phyloP scores from a whole-genome alignment of 2,888 invertebrate species.

The Sesamia inferens region DNA sequence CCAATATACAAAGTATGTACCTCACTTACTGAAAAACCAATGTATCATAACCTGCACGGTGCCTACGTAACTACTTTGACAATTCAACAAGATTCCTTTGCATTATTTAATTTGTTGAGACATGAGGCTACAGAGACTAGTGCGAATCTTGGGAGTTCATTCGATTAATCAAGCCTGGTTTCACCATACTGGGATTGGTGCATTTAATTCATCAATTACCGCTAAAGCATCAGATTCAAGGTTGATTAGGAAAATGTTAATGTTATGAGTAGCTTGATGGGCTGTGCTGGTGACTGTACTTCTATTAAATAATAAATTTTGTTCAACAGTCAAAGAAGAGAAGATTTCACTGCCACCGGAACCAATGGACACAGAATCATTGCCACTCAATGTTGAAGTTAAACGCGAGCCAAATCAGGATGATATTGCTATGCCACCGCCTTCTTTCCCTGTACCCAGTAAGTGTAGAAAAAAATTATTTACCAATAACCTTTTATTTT shows the following conservation, averaged over 20 bases:
- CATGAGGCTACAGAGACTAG: too few species aligned
- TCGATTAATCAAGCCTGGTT: too few species aligned
- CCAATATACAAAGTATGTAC: slow-evolving; percentile 72
- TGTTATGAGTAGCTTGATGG: too few species aligned
- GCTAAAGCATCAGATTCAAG: too few species aligned
- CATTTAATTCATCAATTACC: too few species aligned
- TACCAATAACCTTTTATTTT: too few species aligned
- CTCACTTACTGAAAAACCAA: not conserved
- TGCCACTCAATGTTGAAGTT: slow-evolving; percentile 68
- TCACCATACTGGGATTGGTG: too few species aligned
- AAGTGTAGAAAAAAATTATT: slow-evolving; percentile 54
- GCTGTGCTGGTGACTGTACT: not conserved
- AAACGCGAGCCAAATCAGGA: slow-evolving; percentile 74
- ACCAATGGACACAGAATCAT: slow-evolving; percentile 74
- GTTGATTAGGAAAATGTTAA: too few species aligned
- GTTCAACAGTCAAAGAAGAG: slow-evolving; percentile 81
- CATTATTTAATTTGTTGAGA: too few species aligned
- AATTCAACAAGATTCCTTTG: too few species aligned
- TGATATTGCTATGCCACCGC: slow-evolving; percentile 83
- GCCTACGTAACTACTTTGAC: not conserved
- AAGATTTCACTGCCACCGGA: slow-evolving; percentile 79
- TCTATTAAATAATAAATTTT: not conserved
- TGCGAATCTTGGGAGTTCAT: too few species aligned
- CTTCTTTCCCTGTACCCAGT: slow-evolving; percentile 80
- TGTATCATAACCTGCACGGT: not conserved